Conservation (phyloP, 2,888 invertebrate genomes). For the Rotaria socialis region DNA sequence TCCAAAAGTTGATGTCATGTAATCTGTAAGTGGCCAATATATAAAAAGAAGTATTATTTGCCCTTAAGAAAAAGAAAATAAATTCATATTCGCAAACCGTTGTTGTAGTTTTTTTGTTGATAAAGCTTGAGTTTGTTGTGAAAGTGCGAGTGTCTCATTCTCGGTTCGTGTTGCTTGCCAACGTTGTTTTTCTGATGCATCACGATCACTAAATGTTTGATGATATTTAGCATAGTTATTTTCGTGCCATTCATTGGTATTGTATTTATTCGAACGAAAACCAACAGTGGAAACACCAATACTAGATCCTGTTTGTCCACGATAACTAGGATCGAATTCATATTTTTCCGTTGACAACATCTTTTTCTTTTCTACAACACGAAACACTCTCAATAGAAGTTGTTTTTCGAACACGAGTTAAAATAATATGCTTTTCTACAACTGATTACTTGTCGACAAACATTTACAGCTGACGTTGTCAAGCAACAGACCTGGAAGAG, state of each 20-base stretch:
- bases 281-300: slow-evolving; percentile 60
- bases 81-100: background rate
- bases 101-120: slow-evolving; percentile 51
- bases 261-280: slow-evolving; percentile 57
- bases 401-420: background rate
- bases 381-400: background rate
- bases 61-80: background rate
- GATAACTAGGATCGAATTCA: slow-evolving; percentile 50
- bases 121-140: slow-evolving; percentile 57
- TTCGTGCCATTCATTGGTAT: slow-evolving; percentile 59
- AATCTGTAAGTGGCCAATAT: slow-evolving; percentile 50
- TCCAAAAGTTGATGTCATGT: slow-evolving; percentile 60
- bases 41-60: background rate
- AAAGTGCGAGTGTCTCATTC: slow-evolving; percentile 55
- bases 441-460: background rate
- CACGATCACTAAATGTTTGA: slow-evolving; percentile 58
- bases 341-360: slow-evolving; percentile 41
- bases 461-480: slow-evolving; percentile 21
- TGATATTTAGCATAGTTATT: slow-evolving; percentile 59
- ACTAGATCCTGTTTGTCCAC: slow-evolving; percentile 58
- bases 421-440: background rate
- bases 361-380: background rate
- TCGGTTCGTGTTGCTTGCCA: slow-evolving; percentile 52
- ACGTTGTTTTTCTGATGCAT: slow-evolving; percentile 55
- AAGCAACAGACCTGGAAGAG: background rate